These are phyloP conservation scores for Caenorhabditis afra DNA, from an alignment of 2,888 invertebrate genomes.

Conservation along the genomic window DNA sequence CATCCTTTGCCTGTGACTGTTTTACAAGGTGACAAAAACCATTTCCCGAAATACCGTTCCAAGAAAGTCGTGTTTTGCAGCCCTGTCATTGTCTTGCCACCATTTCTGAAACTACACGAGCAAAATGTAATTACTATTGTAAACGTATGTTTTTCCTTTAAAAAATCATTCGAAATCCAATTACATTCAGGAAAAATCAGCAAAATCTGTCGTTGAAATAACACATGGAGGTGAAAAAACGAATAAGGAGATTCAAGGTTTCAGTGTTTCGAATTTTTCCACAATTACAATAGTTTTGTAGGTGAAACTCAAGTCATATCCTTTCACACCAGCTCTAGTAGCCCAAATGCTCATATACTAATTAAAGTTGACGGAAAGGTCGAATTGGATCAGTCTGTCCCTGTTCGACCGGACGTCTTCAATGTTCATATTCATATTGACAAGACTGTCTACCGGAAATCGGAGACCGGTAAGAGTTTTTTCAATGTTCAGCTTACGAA, in stretches of 20 bases:
- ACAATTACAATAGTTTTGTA: neutral
- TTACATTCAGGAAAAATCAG: slow-evolving; percentile 39
- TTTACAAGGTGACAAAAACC: slow-evolving; percentile 14
- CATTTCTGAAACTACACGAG: slow-evolving; percentile 46
- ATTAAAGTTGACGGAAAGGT: slow-evolving; percentile 42
- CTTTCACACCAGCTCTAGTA: slow-evolving; percentile 39
- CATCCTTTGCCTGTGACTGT: slow-evolving; percentile 18
- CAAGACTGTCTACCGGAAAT: slow-evolving; percentile 73
- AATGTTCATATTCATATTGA: slow-evolving; percentile 74
- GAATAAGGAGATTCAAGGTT: slow-evolving; percentile 42
- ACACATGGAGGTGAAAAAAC: slow-evolving; percentile 47
- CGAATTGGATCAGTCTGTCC: slow-evolving; percentile 26
- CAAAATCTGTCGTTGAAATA: slow-evolving; percentile 40
- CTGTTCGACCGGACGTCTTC: slow-evolving; percentile 68
- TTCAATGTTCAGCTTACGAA: neutral
- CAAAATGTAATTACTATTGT: slow-evolving; percentile 52
- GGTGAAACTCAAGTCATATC: slow-evolving; percentile 33
- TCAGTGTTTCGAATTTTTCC: no score
- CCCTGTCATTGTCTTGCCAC: slow-evolving; percentile 56
- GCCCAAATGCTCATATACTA: slow-evolving; percentile 24
- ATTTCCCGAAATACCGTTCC: neutral
- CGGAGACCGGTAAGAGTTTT: slow-evolving; percentile 65
- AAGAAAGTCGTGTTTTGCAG: slow-evolving; percentile 17
- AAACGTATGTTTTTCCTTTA: slow-evolving; percentile 26
- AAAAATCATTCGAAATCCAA: neutral